Percentiles rank a stretch among this genome's conserved stretches.
These are phyloP conservation scores for Sebastes iracundus DNA, from an alignment of 2,797 vertebrate genomes.

Conservation along the genomic window DNA sequence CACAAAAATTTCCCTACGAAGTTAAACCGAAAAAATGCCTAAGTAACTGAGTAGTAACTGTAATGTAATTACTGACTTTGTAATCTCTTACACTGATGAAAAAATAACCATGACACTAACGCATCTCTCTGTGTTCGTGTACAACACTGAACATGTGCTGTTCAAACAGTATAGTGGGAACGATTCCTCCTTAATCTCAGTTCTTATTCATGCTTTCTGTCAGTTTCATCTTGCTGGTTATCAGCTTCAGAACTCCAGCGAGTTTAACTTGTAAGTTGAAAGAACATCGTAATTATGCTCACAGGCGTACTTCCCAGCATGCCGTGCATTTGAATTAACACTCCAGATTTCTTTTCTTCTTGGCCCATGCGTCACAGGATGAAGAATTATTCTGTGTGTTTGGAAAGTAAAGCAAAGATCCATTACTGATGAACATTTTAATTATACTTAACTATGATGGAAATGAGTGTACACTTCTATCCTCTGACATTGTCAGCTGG, in stretches of 20 bases:
- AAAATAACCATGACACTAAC: background rate
- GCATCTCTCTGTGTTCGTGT: background rate
- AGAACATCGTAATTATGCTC: constrained; percentile 57
- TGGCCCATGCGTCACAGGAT: constrained; percentile 21
- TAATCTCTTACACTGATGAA: background rate
- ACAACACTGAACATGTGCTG: background rate
- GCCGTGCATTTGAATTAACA: constrained; percentile 53
- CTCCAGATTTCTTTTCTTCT: constrained; percentile 17
- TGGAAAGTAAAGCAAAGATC: constrained; percentile 18
- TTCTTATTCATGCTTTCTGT: constrained; percentile 39
- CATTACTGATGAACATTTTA: background rate
- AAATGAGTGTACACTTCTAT: background rate
- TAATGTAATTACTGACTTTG: background rate
- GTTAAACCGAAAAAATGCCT: background rate
- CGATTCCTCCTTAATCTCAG: constrained; percentile 19
- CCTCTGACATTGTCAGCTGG: background rate
- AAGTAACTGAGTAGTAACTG: background rate
- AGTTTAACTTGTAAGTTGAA: constrained; percentile 53
- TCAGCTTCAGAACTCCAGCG: constrained; percentile 36
- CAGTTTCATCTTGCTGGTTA: constrained; percentile 52
- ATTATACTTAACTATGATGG: background rate
- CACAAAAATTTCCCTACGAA: background rate
- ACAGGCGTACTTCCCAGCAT: constrained; percentile 49
- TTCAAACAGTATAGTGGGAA: background rate
- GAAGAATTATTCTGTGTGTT: constrained; percentile 18